Conservation (phyloP, 2,113 vertebrate genomes). For the Riparia riparia region DNA sequence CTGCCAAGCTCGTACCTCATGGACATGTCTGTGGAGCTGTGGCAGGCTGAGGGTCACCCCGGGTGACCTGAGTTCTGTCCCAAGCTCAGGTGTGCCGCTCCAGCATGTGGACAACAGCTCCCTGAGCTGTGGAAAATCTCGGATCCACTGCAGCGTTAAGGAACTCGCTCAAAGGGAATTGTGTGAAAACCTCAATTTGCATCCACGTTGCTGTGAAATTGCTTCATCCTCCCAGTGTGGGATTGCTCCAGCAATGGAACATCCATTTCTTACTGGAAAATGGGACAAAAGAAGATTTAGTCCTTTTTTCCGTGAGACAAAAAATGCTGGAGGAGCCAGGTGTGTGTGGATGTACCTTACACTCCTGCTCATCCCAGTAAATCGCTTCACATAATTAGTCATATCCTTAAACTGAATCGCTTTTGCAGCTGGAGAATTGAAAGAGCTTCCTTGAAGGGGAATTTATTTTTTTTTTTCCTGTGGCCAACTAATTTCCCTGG, state of each 20-base stretch:
- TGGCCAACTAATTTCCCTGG: not conserved
- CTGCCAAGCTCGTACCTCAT: not conserved
- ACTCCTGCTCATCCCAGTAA: not conserved
- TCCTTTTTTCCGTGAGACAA: rapidly evolving
- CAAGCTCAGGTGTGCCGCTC: not conserved
- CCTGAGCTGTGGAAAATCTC: not conserved
- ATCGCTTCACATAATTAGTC: not conserved
- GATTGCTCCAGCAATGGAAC: not conserved
- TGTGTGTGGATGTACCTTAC: not conserved
- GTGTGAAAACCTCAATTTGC: not conserved
- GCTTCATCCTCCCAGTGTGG: not conserved
- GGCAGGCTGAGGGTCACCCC: not conserved
- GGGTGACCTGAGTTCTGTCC: not conserved
- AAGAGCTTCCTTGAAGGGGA: not conserved
- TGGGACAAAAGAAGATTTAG: not conserved
- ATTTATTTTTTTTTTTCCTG: not conserved
- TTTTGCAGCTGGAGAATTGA: not conserved
- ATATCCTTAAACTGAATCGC: not conserved
- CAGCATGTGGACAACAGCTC: not conserved
- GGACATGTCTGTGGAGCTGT: not conserved
- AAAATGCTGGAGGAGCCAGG: not conserved
- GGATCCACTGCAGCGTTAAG: not conserved
- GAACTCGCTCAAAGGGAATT: not conserved
- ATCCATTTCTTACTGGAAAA: not conserved
- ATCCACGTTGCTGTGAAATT: not conserved